Conservation (phyloP, 1,140 invertebrate species). For the Trachymyrmex cornetzi region DNA sequence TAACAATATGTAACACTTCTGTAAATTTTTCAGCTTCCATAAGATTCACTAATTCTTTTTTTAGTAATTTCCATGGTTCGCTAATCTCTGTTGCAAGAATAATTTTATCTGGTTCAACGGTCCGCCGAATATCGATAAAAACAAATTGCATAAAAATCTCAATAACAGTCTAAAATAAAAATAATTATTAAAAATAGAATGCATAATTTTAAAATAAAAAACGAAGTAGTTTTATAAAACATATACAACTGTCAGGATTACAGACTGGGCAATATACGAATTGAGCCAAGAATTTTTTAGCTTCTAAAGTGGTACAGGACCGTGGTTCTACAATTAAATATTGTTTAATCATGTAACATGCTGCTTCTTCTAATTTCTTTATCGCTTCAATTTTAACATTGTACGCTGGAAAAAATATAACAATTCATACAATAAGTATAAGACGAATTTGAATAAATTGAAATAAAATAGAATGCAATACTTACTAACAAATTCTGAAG, state of each 20-base stretch:
- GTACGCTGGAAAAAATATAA: constrained; percentile 27
- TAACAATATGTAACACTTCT: constrained; percentile 72
- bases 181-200: constrained; percentile 4
- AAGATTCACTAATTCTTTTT: constrained; percentile 62
- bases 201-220: constrained; percentile 7
- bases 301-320: constrained; percentile 67
- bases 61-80: constrained; percentile 78
- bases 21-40: constrained; percentile 72
- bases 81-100: constrained; percentile 63
- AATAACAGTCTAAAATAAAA: constrained; percentile 78
- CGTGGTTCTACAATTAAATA: constrained; percentile 76
- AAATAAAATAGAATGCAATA: constrained; percentile 44
- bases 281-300: constrained; percentile 74
- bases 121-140: constrained; percentile 75
- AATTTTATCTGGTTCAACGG: not conserved
- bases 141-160: constrained; percentile 79
- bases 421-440: constrained; percentile 28
- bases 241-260: constrained; percentile 47
- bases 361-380: constrained; percentile 64
- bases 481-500: constrained; percentile 72
- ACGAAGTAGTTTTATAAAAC: constrained; percentile 1
- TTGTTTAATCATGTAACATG: constrained; percentile 78
- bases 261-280: constrained; percentile 77
- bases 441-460: not conserved
- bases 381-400: not conserved